Conservation (phyloP, 2,888 invertebrate species). For the Macaria notata region DNA sequence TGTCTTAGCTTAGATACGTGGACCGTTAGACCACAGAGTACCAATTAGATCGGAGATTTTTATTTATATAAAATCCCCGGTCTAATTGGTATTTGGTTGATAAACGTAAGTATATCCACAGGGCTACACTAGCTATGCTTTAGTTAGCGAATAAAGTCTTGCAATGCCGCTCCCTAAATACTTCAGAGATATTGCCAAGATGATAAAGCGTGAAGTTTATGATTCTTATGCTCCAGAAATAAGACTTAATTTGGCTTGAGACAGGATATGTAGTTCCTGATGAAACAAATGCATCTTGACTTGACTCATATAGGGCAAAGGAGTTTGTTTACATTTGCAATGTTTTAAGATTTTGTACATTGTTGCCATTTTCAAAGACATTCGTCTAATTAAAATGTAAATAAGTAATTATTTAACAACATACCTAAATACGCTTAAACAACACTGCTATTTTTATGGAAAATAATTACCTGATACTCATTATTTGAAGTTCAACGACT, state of each 20-base stretch:
- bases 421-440: too few relatives aligned
- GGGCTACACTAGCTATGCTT: not conserved
- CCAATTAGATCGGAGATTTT: too few relatives aligned
- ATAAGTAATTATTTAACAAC: not conserved
- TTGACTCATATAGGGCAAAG: constrained; percentile 11
- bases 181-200: constrained; percentile 26
- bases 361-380: constrained; percentile 17
- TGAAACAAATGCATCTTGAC: not conserved
- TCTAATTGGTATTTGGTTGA: too few relatives aligned
- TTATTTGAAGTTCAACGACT: too few relatives aligned
- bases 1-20: too few relatives aligned
- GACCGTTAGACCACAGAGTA: too few relatives aligned
- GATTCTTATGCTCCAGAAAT: not conserved
- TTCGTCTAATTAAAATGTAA: not conserved
- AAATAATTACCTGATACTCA: too few relatives aligned
- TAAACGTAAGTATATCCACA: too few relatives aligned
- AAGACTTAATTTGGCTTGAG: constrained; percentile 17
- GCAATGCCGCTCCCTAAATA: constrained; percentile 31
- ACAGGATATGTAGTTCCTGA: constrained; percentile 13
- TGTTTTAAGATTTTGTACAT: constrained; percentile 15
- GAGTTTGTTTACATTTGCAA: constrained; percentile 24
- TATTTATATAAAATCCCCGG: too few relatives aligned
- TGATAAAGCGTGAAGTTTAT: constrained; percentile 7
- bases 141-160: constrained; percentile 21
- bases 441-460: too few relatives aligned